Evolutionary conservation across 2,888 invertebrate genomes (phyloP), one percentile per base, ranked within the genome.

Genomic region (Spatulosminthurus flaviceps): DNA sequence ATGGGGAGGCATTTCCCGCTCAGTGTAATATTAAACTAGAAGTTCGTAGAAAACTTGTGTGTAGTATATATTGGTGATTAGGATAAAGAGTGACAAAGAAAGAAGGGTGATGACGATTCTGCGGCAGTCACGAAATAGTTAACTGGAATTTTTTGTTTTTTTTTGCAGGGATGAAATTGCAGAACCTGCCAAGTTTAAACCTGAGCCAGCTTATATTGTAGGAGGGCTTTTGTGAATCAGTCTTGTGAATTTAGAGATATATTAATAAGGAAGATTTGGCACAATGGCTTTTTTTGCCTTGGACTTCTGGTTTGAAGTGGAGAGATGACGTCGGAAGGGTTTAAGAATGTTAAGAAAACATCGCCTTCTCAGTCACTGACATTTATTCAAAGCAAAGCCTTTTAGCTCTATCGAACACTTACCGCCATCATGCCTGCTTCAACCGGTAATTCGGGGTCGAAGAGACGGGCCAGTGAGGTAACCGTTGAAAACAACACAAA

Each of bases 361-460:
- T 51, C n/a, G 51, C 51, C 51, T 51, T 51, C 51, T 19, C 51
- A 51, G 51, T n/a, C 51, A 51, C n/a, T 16, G 51, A 51, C 51
- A 16, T 51, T 51, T 51, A 51, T 19, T 51, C 51, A 51, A 51
- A 19, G 16, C 51, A 2, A 19, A 51, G 51, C 51, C 16, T 16
- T 51, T n/a, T 51, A 51, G n/a, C 16, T 51, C 9, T 51, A 34
- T 60, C 16, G 60, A 60, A 11, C 24, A 16, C 2, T 4, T 26
- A 24, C 24, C 9, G 69, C 9, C 26, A 72, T 51, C 0, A 78
- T 78, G 78, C 78, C 78, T 22, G 72, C 78, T 16, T 60, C 66
- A 19, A 78, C 78, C 1, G 42, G 34, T 22, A 60, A 42, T 28
- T 72, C 70, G n/a, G 61, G 71, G 4, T 71, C 78, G 9, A 78